Evolutionary conservation across 2,113 vertebrate genomes (phyloP), one percentile per base, ranked within the genome.

Genomic region (Eurypyga helias): DNA sequence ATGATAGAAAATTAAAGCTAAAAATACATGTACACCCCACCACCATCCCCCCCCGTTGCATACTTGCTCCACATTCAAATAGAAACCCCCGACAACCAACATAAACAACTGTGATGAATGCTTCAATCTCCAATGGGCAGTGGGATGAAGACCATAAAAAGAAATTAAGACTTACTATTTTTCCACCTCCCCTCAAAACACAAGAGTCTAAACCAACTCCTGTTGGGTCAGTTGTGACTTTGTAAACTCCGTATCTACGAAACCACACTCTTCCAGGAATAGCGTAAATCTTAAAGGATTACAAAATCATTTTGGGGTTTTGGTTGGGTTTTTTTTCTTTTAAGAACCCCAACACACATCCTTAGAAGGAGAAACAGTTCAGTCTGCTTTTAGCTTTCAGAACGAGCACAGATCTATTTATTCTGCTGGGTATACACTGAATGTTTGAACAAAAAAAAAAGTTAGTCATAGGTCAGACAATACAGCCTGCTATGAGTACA

Each of bases 161-260:
- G 91, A 95, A 93, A 95, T 57, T 93, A 92, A 91, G 89, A 78
- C 86, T 75, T 92, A 89, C 78, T 89, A 80, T 94, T 97, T 97
- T 92, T 87, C 81, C 84, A 82, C 41, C 83, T 92, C 71, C 55
- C 49, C 62, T 87, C 89, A 93, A 95, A 96, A 95, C 62, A 94
- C 73, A 84, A 57, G 52, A 67, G 49, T 66, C 78, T 77, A 91
- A 97, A 96, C 70, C 78, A 95, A 85, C 57, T 93, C 80, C 69
- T 54, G 48, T 65, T 77, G 70, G 91, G 93, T 87, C 81, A 93
- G 65, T 72, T 73, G 66, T 66, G 93, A 96, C 78, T 95, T 66
- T 1, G 18, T 65, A 87, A 94, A 90, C 64, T 90, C 73, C 79
- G 5, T 48, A 87, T 95, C 86, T 92, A 97, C 78, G 77, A 77